Evolutionary conservation across 2,797 vertebrate genomes (phyloP).

Genomic region (Perodicticus potto): DNA sequence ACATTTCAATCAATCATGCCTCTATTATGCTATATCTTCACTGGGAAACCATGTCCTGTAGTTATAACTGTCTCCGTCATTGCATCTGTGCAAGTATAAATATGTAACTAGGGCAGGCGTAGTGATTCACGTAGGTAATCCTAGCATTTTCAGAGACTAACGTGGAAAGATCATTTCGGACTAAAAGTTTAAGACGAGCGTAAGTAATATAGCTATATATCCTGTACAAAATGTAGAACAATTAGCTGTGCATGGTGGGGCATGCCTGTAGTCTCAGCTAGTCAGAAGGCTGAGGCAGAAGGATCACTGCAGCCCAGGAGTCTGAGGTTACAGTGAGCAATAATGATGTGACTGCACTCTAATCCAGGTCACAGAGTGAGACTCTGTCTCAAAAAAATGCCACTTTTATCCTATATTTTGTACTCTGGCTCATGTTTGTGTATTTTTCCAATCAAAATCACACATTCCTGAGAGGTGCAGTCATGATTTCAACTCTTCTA

Average conservation of each 20-base stretch:
- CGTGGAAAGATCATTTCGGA: neutral
- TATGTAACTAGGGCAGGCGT: neutral
- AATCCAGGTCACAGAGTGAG: neutral
- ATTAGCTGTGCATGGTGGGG: neutral
- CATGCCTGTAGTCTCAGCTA: neutral
- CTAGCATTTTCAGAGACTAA: neutral
- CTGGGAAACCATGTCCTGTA: neutral
- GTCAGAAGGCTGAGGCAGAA: neutral
- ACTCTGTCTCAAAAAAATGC: neutral
- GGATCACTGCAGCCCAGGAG: neutral
- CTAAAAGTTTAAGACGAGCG: neutral
- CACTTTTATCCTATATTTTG: neutral
- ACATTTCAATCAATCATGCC: neutral
- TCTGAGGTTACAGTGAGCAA: neutral
- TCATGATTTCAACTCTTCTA: neutral
- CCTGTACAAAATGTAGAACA: too few species aligned
- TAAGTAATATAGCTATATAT: neutral
- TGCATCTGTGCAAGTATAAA: neutral
- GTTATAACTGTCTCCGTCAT: neutral
- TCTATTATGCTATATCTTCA: neutral
- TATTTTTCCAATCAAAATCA: slow-evolving; percentile 40
- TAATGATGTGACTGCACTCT: neutral
- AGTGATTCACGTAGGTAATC: neutral
- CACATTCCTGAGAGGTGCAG: neutral
- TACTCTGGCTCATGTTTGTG: neutral